Evolutionary conservation across 2,888 invertebrate genomes (phyloP).

Genomic region (Philereme transversata): DNA sequence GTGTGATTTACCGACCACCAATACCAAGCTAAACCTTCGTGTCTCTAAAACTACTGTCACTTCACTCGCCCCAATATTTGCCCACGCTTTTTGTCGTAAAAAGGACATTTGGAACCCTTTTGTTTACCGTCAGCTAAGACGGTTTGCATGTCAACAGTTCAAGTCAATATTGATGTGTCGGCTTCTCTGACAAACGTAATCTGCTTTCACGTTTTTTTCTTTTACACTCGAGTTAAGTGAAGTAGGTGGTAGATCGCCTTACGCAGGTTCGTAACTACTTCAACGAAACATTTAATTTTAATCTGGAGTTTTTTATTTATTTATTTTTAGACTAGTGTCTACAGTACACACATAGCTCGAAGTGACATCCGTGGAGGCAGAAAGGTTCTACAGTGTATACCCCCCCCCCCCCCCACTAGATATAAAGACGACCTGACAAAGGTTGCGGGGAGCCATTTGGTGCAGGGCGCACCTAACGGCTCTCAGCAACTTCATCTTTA

Average conservation of each 20-base stretch:
- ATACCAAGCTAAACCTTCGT: constrained; percentile 2
- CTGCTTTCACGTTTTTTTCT: constrained; percentile 60
- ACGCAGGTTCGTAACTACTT: constrained; percentile 49
- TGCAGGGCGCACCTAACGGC: too few relatives aligned
- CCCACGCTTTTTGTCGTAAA: constrained; percentile 78
- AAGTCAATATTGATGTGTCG: constrained; percentile 73
- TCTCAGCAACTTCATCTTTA: too few relatives aligned
- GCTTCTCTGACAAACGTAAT: constrained; percentile 75
- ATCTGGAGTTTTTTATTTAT: constrained; percentile 7
- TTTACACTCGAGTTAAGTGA: constrained; percentile 56
- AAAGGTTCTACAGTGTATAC: too few relatives aligned
- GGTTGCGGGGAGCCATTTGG: too few relatives aligned
- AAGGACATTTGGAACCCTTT: constrained; percentile 83
- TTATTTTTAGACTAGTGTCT: too few relatives aligned
- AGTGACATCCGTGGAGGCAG: too few relatives aligned
- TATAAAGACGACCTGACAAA: too few relatives aligned
- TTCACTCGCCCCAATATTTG: constrained; percentile 62
- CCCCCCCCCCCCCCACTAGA: too few relatives aligned
- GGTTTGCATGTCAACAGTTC: constrained; percentile 79
- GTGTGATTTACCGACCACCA: constrained; percentile 3
- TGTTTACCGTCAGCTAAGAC: constrained; percentile 78
- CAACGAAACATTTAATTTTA: constrained; percentile 38
- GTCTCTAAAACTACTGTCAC: constrained; percentile 21
- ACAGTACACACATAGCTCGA: too few relatives aligned
- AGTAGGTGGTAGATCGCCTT: constrained; percentile 53